Evolutionary conservation across 2,888 invertebrate species (phyloP), one percentile per base, ranked within the genome.

Genomic region (Latheticus oryzae): DNA sequence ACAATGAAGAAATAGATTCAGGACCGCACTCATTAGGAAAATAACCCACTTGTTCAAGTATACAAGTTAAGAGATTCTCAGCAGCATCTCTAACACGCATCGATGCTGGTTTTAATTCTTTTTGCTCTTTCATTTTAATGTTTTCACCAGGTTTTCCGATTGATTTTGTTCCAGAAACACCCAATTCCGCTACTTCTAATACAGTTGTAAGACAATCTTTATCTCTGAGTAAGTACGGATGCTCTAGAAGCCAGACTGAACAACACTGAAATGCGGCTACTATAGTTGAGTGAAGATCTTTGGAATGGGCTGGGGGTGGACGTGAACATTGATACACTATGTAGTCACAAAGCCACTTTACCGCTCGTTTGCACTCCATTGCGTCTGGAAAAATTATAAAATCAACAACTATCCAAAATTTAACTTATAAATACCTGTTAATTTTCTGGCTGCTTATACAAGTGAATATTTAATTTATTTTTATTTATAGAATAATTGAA

Each of bases 301-400:
- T 92, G 38, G 94, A 95, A 81, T 96, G 95, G 30, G 90, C 93
- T 54, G 89, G 96, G 48, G 94, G 97, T 48, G 95, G 97, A 63
- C 95, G 87, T 70, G 92, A 92, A 81, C 97, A 96, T 77, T 97
- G 97, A 77, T 92, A 91, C 48, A 93, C 89, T 70, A 99, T 97
- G 81, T 97, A 98, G 82, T 98, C 96, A 80, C 98, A 99, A 54
- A 99, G 87, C 93, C 97, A 97, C 72, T 96, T 96, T 12, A 98
- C 96, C 7, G 94, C 93, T 72, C 94, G 84, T 80, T 92, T 91
- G 76, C 94, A 93, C 79, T 95, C 94, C 71, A 92, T 81, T 47
- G 91, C 90, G 82, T 93, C 94, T 94, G n/a, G n/a, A n/a, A 76
- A 32, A 67, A 58, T 26, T 2, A 23, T 23, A 5, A 19, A 19